These are phyloP conservation scores for Lasaia peninsularis DNA, from an alignment of 1,140 invertebrate genomes.

Conservation along the genomic window DNA sequence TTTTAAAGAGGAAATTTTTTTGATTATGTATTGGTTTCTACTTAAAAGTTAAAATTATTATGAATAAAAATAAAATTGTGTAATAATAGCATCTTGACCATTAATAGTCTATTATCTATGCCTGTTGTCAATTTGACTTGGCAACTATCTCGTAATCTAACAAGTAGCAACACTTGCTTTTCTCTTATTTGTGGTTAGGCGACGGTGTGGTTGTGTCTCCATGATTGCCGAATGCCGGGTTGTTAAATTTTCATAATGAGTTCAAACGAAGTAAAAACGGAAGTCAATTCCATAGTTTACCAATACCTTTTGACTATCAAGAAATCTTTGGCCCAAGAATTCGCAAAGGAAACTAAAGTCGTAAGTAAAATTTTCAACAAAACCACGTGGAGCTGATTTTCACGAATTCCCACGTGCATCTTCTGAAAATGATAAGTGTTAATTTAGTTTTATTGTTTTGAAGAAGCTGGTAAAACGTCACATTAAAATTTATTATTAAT, in stretches of 20 bases:
- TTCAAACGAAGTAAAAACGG: conserved; percentile 36
- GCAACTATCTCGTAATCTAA: not conserved
- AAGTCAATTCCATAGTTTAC: conserved; percentile 42
- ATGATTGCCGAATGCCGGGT: conserved; percentile 1
- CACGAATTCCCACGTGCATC: not conserved
- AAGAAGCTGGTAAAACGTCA: no score
- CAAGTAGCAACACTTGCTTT: not conserved
- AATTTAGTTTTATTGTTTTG: no score
- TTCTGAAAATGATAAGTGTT: no score
- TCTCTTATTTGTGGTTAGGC: conserved; percentile 20
- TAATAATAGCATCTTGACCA: no score
- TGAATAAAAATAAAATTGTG: no score
- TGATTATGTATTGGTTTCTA: no score
- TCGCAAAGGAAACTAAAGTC: conserved; percentile 54
- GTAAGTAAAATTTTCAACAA: conserved; percentile 36
- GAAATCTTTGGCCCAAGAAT: conserved; percentile 53
- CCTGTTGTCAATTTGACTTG: no score
- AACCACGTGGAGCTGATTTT: conserved; percentile 28
- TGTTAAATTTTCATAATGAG: conserved; percentile 39
- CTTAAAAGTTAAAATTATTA: no score
- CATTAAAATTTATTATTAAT: no score
- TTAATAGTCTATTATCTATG: no score
- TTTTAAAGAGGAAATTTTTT: no score
- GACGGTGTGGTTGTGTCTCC: conserved; percentile 12
- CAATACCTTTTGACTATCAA: conserved; percentile 46